phyloP scores from a whole-genome alignment of 2,797 vertebrate genomes.

The Etheostoma perlongum region DNA sequence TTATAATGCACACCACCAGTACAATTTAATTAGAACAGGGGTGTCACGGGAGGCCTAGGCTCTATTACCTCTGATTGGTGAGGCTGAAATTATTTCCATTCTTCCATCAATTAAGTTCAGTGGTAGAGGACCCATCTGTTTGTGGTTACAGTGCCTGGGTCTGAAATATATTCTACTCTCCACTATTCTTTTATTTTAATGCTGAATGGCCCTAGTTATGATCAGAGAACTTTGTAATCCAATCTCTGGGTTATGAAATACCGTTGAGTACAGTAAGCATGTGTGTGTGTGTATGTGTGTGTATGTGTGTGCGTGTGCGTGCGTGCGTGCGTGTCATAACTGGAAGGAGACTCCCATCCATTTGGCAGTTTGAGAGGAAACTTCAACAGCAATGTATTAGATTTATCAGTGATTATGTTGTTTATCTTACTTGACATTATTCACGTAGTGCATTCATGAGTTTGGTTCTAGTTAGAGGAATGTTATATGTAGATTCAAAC shows the following conservation, averaged over 20 bases:
- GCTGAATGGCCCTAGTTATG: constrained; percentile 54
- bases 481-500: constrained; percentile 22
- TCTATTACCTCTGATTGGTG: constrained; percentile 75
- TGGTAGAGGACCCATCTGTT: constrained; percentile 77
- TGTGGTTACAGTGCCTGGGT: constrained; percentile 73
- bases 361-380: constrained; percentile 52
- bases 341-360: constrained; percentile 32
- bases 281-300: constrained; percentile 20
- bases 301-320: constrained; percentile 20
- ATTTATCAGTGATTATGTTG: constrained; percentile 62
- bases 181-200: constrained; percentile 62
- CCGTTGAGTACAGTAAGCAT: constrained; percentile 39
- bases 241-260: constrained; percentile 55
- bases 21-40: constrained; percentile 60
- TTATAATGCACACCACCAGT: constrained; percentile 47
- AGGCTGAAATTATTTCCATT: constrained; percentile 79
- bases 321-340: constrained; percentile 10
- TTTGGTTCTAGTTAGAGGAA: constrained; percentile 42
- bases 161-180: constrained; percentile 50
- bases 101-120: constrained; percentile 73
- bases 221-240: constrained; percentile 52
- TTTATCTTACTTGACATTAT: constrained; percentile 60
- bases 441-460: constrained; percentile 28
- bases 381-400: constrained; percentile 32
- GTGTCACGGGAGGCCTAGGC: constrained; percentile 71